Evolutionary conservation across 2,113 vertebrate genomes (phyloP).

Genomic region (Pao palembangensis): DNA sequence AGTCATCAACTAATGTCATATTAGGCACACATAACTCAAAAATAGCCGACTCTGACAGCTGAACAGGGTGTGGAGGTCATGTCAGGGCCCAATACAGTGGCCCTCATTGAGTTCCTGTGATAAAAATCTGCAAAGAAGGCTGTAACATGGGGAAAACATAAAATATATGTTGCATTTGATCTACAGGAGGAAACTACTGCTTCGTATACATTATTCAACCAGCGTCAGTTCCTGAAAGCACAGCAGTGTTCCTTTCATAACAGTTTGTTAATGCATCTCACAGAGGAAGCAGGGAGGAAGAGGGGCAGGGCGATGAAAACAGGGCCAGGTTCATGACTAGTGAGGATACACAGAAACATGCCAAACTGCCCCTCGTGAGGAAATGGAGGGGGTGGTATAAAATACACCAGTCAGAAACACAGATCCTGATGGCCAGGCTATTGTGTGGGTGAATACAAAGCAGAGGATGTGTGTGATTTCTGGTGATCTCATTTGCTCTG

Average conservation of each 20-base stretch:
- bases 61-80: not conserved
- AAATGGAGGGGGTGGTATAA: constrained; percentile 1
- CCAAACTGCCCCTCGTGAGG: constrained; percentile 35
- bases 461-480: constrained; percentile 26
- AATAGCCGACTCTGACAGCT: no score
- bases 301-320: constrained; percentile 3
- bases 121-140: constrained; percentile 51
- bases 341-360: constrained; percentile 38
- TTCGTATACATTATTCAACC: constrained; percentile 56
- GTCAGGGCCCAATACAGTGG: constrained; percentile 40
- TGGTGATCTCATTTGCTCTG: constrained; percentile 17
- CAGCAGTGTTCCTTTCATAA: constrained; percentile 36
- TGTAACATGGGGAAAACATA: constrained; percentile 24
- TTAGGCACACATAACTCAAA: no score
- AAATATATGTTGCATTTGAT: constrained; percentile 55
- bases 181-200: constrained; percentile 39
- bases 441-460: constrained; percentile 7
- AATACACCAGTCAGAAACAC: constrained; percentile 31
- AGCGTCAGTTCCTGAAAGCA: constrained; percentile 40
- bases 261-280: constrained; percentile 31
- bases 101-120: constrained; percentile 46
- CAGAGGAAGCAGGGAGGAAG: constrained; percentile 43
- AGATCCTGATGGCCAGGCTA: constrained; percentile 14
- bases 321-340: constrained; percentile 28
- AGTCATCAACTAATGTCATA: not conserved